phyloP scores from a whole-genome alignment of 2,113 vertebrate genomes.

The Galeopterus variegatus region DNA sequence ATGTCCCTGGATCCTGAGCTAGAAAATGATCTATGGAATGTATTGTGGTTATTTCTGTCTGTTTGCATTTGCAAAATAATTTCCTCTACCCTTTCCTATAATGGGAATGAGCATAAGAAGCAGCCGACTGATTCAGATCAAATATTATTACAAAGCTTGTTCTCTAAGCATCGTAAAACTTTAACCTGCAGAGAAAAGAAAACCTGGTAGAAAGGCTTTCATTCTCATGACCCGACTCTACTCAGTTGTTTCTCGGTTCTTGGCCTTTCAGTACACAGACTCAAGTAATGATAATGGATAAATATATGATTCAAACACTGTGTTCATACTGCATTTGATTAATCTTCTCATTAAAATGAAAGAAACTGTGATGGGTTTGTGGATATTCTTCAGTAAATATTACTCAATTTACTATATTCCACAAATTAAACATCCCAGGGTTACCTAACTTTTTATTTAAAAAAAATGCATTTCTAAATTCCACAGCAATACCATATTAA shows the following conservation, averaged over 20 bases:
- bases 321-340: not conserved
- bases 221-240: no score
- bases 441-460: not conserved
- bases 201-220: not conserved
- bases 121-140: not conserved
- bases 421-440: constrained; percentile 66
- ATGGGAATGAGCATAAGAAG: not conserved
- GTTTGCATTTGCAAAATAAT: not conserved
- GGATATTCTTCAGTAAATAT: constrained; percentile 34
- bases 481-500: not conserved
- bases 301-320: not conserved
- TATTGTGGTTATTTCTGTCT: no score
- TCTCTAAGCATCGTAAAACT: not conserved
- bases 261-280: no score
- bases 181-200: not conserved
- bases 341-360: not conserved
- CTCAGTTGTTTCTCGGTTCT: no score
- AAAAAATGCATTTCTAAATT: constrained; percentile 56
- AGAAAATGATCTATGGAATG: accelerated
- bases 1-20: not conserved
- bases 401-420: not conserved
- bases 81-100: not conserved
- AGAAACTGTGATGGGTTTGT: not conserved
- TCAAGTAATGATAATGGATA: no score
- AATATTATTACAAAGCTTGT: no score